Conservation (phyloP, 2,888 invertebrate genomes). For the Thymelicus acteon region DNA sequence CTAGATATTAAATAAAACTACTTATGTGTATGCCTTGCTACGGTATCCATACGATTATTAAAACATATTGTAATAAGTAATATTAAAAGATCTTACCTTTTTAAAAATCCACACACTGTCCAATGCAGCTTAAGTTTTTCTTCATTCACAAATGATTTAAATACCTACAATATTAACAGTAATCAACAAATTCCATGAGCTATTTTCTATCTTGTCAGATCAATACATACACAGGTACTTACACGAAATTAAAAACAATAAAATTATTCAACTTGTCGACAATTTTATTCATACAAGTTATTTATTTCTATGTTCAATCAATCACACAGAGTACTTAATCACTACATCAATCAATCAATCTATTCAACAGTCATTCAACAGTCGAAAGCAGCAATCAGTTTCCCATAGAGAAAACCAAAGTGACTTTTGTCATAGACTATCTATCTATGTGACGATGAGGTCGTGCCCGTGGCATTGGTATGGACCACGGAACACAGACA, state of each 20-base stretch:
- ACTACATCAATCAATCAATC: slow-evolving; percentile 35
- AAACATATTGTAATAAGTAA: too few relatives aligned
- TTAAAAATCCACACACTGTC: slow-evolving; percentile 5
- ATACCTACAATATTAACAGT: neutral
- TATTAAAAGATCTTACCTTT: neutral
- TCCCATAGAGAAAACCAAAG: too few relatives aligned
- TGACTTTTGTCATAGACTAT: too few relatives aligned
- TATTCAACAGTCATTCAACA: too few relatives aligned
- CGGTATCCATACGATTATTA: too few relatives aligned
- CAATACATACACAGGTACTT: slow-evolving; percentile 52
- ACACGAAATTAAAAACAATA: slow-evolving; percentile 50
- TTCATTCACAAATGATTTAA: slow-evolving; percentile 2
- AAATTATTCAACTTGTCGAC: slow-evolving; percentile 47
- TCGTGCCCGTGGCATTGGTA: too few relatives aligned
- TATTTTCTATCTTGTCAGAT: slow-evolving; percentile 43
- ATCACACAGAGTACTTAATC: too few relatives aligned
- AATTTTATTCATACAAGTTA: neutral
- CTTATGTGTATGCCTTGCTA: too few relatives aligned
- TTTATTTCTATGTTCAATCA: slow-evolving; percentile 41
- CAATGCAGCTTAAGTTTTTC: neutral
- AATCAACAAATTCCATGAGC: neutral
- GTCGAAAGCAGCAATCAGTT: neutral
- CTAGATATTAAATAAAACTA: too few relatives aligned
- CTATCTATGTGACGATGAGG: too few relatives aligned
- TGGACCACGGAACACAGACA: too few relatives aligned